These are phyloP conservation scores for Phrixothrix hirtus DNA, from an alignment of 2,888 invertebrate genomes.

Conservation along the genomic window DNA sequence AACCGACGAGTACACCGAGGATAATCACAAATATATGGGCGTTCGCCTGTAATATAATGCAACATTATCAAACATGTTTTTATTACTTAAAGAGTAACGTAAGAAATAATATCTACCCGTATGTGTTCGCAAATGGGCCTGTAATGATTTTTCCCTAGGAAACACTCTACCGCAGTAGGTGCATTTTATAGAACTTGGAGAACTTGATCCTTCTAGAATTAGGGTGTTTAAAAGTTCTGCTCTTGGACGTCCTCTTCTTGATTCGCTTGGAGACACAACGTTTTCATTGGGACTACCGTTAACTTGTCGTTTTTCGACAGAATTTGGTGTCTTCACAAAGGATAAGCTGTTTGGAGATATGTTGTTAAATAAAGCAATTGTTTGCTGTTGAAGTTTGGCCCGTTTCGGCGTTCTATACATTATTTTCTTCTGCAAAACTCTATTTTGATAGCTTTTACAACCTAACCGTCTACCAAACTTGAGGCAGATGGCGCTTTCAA, in stretches of 20 bases:
- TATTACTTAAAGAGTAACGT: no score
- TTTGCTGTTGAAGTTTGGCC: conserved; percentile 27
- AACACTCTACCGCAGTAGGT: conserved; percentile 72
- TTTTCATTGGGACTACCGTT: conserved; percentile 35
- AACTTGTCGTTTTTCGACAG: conserved; percentile 35
- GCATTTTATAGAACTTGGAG: conserved; percentile 72
- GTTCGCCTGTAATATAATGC: conserved; percentile 67
- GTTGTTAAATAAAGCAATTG: conserved; percentile 20
- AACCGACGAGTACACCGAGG: conserved; percentile 72
- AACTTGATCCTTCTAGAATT: conserved; percentile 70
- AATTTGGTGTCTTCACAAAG: conserved; percentile 29
- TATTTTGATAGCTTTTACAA: conserved; percentile 28
- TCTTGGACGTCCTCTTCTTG: conserved; percentile 69
- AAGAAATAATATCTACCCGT: conserved; percentile 61
- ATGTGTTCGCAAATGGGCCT: conserved; percentile 69
- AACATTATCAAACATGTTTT: no score
- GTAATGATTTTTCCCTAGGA: conserved; percentile 74
- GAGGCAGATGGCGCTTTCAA: conserved; percentile 35
- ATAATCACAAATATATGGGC: conserved; percentile 74
- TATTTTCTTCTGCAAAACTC: conserved; percentile 29
- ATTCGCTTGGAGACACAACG: conserved; percentile 49
- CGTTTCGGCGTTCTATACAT: conserved; percentile 38
- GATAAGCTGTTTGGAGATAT: conserved; percentile 33
- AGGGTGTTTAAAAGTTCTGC: conserved; percentile 70
- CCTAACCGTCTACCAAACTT: conserved; percentile 34